Conservation (phyloP, 2,888 invertebrate genomes). For the Cyaniris semiargus region DNA sequence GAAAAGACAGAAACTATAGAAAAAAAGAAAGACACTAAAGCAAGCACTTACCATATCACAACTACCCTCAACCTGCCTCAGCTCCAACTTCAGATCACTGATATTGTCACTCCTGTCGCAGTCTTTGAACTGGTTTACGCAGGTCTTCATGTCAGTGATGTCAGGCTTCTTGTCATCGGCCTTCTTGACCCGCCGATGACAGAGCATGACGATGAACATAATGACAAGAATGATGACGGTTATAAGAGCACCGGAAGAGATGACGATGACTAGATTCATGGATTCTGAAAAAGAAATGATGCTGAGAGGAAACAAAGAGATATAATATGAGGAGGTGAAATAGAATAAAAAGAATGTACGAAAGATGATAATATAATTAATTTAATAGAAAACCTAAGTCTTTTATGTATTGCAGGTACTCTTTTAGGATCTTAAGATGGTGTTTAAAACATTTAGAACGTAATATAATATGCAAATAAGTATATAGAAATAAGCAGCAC, state of each 20-base stretch:
- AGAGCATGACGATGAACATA: conserved; percentile 88
- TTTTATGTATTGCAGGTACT: too few relatives aligned
- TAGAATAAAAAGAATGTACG: too few relatives aligned
- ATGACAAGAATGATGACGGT: conserved; percentile 89
- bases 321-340: too few relatives aligned
- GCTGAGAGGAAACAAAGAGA: neutral
- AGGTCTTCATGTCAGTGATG: conserved; percentile 63
- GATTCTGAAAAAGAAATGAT: conserved; percentile 78
- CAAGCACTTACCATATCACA: conserved; percentile 84
- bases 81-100: conserved; percentile 93
- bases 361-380: too few relatives aligned
- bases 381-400: too few relatives aligned
- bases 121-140: conserved; percentile 80
- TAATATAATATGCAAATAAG: too few relatives aligned
- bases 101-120: conserved; percentile 94
- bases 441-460: too few relatives aligned
- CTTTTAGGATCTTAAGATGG: too few relatives aligned
- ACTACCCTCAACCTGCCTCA: conserved; percentile 89
- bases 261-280: conserved; percentile 87
- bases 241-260: conserved; percentile 87
- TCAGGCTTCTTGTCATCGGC: conserved; percentile 81
- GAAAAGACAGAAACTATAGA: neutral
- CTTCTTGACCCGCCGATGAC: conserved; percentile 82
- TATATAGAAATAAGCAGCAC: too few relatives aligned
- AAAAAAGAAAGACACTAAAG: conserved; percentile 33